Evolutionary conservation across 2,797 vertebrate genomes (phyloP).

Genomic region (Microctenopoma lineatum): DNA sequence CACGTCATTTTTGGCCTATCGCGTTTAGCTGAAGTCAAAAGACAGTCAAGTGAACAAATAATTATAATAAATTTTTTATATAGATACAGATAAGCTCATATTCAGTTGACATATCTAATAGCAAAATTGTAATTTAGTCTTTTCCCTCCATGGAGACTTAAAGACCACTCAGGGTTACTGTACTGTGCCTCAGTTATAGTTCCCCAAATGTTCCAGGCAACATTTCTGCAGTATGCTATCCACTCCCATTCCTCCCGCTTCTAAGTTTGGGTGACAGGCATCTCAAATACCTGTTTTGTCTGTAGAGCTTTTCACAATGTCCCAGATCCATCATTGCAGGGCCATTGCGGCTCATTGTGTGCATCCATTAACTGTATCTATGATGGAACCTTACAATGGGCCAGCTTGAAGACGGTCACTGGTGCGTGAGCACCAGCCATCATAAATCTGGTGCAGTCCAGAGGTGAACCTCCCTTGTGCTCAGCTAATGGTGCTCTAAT

Average conservation of each 20-base stretch:
- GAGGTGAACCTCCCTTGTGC: conserved; percentile 68
- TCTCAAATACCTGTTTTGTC: conserved; percentile 67
- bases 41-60: neutral
- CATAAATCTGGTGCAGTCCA: conserved; percentile 78
- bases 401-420: conserved; percentile 73
- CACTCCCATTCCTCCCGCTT: conserved; percentile 43
- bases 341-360: conserved; percentile 72
- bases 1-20: neutral
- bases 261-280: conserved; percentile 55
- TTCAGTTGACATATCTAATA: conserved; percentile 60
- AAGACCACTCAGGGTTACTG: conserved; percentile 51
- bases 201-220: conserved; percentile 55
- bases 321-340: conserved; percentile 75
- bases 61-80: neutral
- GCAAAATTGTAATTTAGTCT: conserved; percentile 52
- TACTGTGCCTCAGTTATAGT: conserved; percentile 63
- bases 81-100: conserved; percentile 25
- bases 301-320: conserved; percentile 73
- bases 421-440: conserved; percentile 70
- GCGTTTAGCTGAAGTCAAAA: conserved; percentile 5
- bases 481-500: conserved; percentile 77
- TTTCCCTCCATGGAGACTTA: conserved; percentile 71
- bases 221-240: conserved; percentile 34
- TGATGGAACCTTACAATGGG: conserved; percentile 72
- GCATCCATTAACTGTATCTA: conserved; percentile 79